Evolutionary conservation across 2,888 invertebrate species (phyloP).

Genomic region (Tetragonula carbonaria): DNA sequence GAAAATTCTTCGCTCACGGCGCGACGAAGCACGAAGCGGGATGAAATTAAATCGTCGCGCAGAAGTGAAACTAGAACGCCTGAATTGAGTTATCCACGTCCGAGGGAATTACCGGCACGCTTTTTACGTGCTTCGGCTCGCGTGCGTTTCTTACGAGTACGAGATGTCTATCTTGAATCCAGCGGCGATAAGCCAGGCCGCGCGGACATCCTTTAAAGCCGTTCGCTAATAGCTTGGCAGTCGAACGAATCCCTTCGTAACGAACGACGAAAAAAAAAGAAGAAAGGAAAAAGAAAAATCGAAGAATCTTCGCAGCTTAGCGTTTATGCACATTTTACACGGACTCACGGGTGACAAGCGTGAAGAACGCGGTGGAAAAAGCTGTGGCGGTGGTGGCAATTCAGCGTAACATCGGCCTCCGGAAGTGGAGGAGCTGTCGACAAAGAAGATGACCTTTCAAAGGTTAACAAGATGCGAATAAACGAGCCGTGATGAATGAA

Average conservation of each 20-base stretch:
- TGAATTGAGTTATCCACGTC: constrained; percentile 20
- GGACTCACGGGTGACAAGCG: constrained; percentile 19
- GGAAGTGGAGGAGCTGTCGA: constrained; percentile 3
- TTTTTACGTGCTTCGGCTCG: constrained; percentile 31
- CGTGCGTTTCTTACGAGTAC: constrained; percentile 35
- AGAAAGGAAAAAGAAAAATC: neutral
- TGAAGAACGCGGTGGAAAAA: constrained; percentile 4
- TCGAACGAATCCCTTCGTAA: constrained; percentile 12
- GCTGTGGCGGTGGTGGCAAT: neutral
- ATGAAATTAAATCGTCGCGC: neutral
- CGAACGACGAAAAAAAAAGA: constrained; percentile 22
- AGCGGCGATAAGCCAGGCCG: constrained; percentile 17
- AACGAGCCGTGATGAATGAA: neutral
- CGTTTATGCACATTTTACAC: constrained; percentile 26
- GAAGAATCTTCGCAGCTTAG: neutral
- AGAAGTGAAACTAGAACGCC: neutral
- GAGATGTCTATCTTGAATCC: constrained; percentile 40
- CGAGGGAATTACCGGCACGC: constrained; percentile 21
- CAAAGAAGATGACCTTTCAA: neutral
- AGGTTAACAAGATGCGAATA: neutral
- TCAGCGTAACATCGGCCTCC: neutral
- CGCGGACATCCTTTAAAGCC: constrained; percentile 20
- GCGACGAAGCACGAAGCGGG: neutral
- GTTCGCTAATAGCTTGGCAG: constrained; percentile 2
- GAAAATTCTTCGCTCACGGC: neutral